These are phyloP conservation scores for Globodera rostochiensis DNA, from an alignment of 1,140 invertebrate genomes.

Conservation along the genomic window DNA sequence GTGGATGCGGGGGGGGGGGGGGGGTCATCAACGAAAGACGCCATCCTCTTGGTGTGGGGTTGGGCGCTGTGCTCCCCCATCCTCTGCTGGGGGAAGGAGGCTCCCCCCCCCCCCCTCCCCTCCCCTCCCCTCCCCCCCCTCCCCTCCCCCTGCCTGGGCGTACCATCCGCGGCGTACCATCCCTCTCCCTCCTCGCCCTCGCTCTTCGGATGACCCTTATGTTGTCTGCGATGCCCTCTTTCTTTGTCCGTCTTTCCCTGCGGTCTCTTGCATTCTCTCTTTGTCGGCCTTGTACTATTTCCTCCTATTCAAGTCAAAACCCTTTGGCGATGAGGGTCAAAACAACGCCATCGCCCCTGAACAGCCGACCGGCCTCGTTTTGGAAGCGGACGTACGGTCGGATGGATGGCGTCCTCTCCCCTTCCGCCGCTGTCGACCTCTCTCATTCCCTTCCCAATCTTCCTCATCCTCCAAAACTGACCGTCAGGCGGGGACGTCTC, in stretches of 20 bases:
- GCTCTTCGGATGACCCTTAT: conserved; percentile 9
- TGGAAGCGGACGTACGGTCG: neutral
- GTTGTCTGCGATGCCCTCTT: neutral
- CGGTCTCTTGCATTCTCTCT: neutral
- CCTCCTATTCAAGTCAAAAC: neutral
- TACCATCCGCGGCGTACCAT: conserved; percentile 16
- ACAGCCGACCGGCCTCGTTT: conserved; percentile 8
- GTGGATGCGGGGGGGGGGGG: neutral
- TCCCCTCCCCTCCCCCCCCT: neutral
- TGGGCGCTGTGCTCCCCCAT: neutral
- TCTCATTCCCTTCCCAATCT: conserved; percentile 1
- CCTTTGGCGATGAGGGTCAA: neutral
- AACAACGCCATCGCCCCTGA: conserved; percentile 8
- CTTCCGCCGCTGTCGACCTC: neutral
- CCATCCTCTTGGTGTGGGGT: neutral
- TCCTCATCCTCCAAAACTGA: conserved; percentile 1
- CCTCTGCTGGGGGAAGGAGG: neutral
- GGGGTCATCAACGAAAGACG: neutral
- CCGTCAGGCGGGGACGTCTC: neutral
- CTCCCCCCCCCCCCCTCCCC: neutral
- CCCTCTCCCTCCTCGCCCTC: neutral
- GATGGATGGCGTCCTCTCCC: neutral
- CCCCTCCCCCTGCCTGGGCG: neutral
- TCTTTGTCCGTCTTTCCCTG: neutral
- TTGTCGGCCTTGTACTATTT: neutral